Evolutionary conservation across 2,797 vertebrate species (phyloP).

Genomic region (Cossypha heuglini): DNA sequence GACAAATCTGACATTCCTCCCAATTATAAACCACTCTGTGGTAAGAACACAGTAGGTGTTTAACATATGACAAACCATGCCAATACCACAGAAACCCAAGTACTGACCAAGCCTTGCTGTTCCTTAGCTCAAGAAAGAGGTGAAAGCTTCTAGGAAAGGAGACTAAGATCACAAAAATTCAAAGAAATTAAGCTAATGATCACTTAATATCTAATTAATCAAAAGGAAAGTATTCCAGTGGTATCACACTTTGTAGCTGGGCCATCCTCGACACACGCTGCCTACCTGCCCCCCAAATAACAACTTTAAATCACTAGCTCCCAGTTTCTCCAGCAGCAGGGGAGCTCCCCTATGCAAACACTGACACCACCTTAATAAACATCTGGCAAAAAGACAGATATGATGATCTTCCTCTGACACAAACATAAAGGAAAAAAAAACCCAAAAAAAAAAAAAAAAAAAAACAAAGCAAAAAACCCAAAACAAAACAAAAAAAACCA

Average conservation of each 20-base stretch:
- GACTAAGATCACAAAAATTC: neutral
- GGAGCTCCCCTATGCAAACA: neutral
- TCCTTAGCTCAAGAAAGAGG: neutral
- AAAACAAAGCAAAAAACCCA: neutral
- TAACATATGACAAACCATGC: neutral
- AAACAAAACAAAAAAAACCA: neutral
- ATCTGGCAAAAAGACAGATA: neutral
- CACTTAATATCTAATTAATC: neutral
- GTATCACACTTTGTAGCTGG: neutral
- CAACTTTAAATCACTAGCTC: neutral
- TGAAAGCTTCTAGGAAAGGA: neutral
- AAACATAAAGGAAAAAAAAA: accelerated
- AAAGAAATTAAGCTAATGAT: neutral
- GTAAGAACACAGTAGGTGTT: neutral
- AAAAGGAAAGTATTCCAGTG: neutral
- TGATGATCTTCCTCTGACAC: neutral
- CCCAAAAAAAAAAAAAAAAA: neutral
- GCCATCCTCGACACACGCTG: neutral
- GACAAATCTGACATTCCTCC: too few relatives aligned
- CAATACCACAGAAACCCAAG: neutral
- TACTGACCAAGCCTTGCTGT: neutral
- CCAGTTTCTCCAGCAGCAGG: neutral
- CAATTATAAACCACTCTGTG: accelerated
- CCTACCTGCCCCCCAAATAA: neutral
- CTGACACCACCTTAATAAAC: neutral